A percentile compares a stretch with the other conserved stretches of the same genome.
These are phyloP conservation scores for Drosophila yooni DNA, from an alignment of 2,888 invertebrate genomes.

Conservation along the genomic window DNA sequence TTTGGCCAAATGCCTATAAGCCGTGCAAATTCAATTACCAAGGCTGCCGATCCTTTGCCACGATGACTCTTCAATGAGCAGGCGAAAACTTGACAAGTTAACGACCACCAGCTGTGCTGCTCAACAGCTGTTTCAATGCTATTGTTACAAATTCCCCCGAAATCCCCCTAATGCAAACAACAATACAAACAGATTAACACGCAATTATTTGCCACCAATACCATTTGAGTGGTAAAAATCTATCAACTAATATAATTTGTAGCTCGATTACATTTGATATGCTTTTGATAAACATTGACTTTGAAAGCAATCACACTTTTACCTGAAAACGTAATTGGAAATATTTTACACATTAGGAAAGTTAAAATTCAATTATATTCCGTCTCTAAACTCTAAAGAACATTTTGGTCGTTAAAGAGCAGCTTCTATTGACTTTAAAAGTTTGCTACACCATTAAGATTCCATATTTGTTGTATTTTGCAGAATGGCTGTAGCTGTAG, in stretches of 20 bases:
- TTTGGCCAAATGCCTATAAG: conserved; percentile 57
- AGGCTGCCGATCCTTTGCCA: conserved; percentile 40
- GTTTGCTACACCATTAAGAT: background rate
- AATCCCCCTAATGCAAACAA: conserved; percentile 26
- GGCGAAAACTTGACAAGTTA: conserved; percentile 35
- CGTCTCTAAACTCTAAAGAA: background rate
- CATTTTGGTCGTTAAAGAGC: background rate
- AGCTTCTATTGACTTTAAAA: background rate
- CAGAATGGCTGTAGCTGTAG: background rate
- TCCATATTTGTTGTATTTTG: background rate
- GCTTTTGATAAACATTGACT: background rate
- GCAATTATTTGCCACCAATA: conserved; percentile 34
- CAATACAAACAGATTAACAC: conserved; percentile 41
- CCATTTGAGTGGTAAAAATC: background rate
- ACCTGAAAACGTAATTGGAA: background rate
- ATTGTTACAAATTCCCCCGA: conserved; percentile 40
- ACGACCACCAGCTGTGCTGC: conserved; percentile 3
- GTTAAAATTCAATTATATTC: background rate
- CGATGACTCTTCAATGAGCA: conserved; percentile 48
- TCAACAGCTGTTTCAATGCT: conserved; percentile 34
- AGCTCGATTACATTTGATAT: background rate
- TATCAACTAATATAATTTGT: background rate
- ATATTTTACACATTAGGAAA: background rate
- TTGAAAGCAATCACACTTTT: background rate
- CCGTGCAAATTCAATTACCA: conserved; percentile 63